Base-by-base conservation (phyloP, 1,140 invertebrate genomes). In the Drosophila sp. region DNA sequence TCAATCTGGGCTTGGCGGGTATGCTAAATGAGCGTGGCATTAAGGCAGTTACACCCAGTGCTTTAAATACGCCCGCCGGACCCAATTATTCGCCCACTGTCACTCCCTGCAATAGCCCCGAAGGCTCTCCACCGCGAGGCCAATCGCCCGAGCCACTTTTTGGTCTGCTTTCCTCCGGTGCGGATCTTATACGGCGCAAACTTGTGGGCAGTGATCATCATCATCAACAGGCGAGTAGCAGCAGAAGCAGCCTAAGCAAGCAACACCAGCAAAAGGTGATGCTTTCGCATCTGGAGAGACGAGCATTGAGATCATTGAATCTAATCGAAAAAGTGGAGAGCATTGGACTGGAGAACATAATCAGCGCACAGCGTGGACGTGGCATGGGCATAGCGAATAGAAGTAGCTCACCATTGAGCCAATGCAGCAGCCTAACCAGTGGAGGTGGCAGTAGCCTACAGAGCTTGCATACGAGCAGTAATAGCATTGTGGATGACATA, bases 21-120 rank as follows among this genome's bases (percentile, higher is more conserved):
- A 95, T 97, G 92, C 92, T 97, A 7, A 96, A 96, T 68, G 96
- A 97, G 87, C 93, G 96, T 71, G 96, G 96, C 38, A 96, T 96
- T 57, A 95, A 95, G 90, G 95, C 95, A 50, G 94, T 94, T 0
- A 95, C 95, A 23, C 95, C 94, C 56, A 95, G 94, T 25, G 94
- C 94, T 17, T 91, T 95, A 0, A 93, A 94, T 38, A 96, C 96
- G 1, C 96, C 96, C 1, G 94, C 93, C 70, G 95, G 94, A 35
- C 93, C 93, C 1, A 96, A 95, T 79, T 94, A 94, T 72, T 95
- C 95, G 1, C 96, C 96, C 3, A 97, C 96, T 0, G 95, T 96
- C 0, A 97, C 96, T 11, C 97, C 97, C 2, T 96, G 95, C 76
- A 97, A 97, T 72, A 97, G 95, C 92, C 95, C 96, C 1, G 94